Evolutionary conservation across 2,113 vertebrate species (phyloP).

Genomic region (Arizona elegans): DNA sequence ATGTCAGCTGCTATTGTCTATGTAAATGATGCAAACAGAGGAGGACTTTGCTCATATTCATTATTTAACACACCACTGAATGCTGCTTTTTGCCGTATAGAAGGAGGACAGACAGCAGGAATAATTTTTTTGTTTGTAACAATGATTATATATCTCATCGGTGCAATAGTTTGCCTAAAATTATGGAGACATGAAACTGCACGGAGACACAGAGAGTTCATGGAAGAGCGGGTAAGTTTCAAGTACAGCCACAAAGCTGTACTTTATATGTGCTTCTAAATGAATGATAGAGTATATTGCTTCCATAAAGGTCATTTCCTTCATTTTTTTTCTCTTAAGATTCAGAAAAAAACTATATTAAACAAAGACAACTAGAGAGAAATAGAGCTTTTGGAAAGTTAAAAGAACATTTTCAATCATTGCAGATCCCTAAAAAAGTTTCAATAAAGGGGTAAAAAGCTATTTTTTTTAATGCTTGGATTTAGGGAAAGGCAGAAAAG

Average conservation of each 20-base stretch:
- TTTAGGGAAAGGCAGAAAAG: background rate
- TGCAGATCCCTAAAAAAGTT: background rate
- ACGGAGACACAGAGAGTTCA: constrained; percentile 72
- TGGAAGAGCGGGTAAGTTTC: constrained; percentile 76
- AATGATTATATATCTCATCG: constrained; percentile 82
- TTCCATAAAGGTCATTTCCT: background rate
- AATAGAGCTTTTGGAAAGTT: background rate
- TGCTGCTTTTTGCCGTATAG: constrained; percentile 82
- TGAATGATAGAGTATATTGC: background rate
- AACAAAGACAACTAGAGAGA: background rate
- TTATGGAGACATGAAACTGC: constrained; percentile 90
- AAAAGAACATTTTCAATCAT: background rate
- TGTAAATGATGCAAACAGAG: constrained; percentile 84
- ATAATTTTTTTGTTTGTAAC: constrained; percentile 88
- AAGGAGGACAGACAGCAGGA: constrained; percentile 88
- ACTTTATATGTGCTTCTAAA: background rate
- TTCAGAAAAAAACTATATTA: background rate
- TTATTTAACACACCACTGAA: constrained; percentile 84
- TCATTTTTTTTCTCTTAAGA: background rate
- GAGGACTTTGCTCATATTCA: constrained; percentile 84
- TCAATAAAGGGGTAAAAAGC: background rate
- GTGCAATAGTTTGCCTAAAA: constrained; percentile 82
- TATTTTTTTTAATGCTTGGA: background rate
- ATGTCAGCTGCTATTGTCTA: constrained; percentile 84
- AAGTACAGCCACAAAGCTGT: background rate